These are phyloP conservation scores for Ctenodactylus gundi DNA, from an alignment of 2,113 vertebrate genomes.

Conservation along the genomic window DNA sequence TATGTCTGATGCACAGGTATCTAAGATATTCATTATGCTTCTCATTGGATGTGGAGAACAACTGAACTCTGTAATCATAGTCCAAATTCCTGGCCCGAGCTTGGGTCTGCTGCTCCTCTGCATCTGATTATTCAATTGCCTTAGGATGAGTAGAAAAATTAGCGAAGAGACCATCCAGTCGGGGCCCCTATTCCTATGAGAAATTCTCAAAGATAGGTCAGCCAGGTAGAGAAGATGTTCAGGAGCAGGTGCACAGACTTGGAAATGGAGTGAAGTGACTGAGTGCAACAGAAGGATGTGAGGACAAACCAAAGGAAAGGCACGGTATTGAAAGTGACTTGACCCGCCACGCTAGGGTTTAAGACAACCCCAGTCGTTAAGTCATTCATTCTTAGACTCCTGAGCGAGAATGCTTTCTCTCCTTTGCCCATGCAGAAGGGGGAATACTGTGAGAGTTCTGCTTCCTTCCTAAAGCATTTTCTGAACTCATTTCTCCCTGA, in stretches of 20 bases:
- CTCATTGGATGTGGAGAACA: not conserved
- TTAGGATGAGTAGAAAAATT: not conserved
- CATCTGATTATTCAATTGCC: not conserved
- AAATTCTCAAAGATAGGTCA: not conserved
- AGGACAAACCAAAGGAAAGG: not conserved
- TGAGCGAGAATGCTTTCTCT: not conserved
- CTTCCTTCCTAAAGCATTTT: constrained; percentile 14
- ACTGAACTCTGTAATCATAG: not conserved
- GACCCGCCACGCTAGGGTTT: too few relatives aligned
- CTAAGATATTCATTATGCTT: not conserved
- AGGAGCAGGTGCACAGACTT: not conserved
- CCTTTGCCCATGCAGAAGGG: not conserved
- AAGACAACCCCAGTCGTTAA: too few relatives aligned
- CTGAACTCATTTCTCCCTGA: constrained; percentile 14
- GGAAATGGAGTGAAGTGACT: not conserved
- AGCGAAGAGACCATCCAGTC: not conserved
- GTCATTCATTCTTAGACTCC: constrained; percentile 7
- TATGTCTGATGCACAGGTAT: not conserved
- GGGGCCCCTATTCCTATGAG: not conserved
- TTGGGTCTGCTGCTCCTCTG: not conserved
- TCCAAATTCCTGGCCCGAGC: not conserved
- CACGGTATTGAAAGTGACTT: too few relatives aligned
- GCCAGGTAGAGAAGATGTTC: not conserved
- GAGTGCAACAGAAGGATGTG: not conserved
- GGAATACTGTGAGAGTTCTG: not conserved